Conservation (phyloP, 2,888 invertebrate species). For the Caenorhabditis plicata region DNA sequence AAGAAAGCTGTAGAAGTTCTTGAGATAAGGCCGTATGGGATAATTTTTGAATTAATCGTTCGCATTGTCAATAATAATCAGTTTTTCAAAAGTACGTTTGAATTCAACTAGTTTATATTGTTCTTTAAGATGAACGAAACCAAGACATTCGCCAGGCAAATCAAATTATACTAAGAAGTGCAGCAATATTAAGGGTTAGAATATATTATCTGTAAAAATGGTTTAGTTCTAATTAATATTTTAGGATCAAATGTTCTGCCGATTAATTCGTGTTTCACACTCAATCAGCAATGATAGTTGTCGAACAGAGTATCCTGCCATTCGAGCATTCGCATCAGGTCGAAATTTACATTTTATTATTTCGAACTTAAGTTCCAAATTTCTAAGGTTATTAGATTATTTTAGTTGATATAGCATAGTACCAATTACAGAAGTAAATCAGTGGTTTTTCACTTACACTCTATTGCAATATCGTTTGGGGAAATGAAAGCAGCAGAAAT, state of each 20-base stretch:
- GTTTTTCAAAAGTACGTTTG: conserved; percentile 10
- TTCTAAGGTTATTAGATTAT: conserved; percentile 6
- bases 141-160: conserved; percentile 3
- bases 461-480: conserved; percentile 31
- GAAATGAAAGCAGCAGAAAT: conserved; percentile 46
- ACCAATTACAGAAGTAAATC: neutral
- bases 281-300: conserved; percentile 4
- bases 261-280: conserved; percentile 14
- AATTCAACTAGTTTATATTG: neutral
- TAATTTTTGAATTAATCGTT: conserved; percentile 28
- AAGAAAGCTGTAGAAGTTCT: conserved; percentile 26
- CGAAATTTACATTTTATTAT: conserved; percentile 34
- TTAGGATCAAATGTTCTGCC: conserved; percentile 12
- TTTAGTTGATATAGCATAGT: neutral
- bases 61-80: conserved; percentile 16
- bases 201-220: neutral
- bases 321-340: conserved; percentile 23
- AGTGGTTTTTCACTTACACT: conserved; percentile 34
- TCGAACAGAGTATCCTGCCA: conserved; percentile 19
- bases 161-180: conserved; percentile 1
- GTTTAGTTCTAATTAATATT: neutral
- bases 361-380: conserved; percentile 7
- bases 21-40: conserved; percentile 19
- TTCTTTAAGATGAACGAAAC: conserved; percentile 9
- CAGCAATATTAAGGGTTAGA: conserved; percentile 6